These are phyloP conservation scores for Andrena cerasifolii DNA, from an alignment of 1,140 invertebrate species.

Conservation along the genomic window DNA sequence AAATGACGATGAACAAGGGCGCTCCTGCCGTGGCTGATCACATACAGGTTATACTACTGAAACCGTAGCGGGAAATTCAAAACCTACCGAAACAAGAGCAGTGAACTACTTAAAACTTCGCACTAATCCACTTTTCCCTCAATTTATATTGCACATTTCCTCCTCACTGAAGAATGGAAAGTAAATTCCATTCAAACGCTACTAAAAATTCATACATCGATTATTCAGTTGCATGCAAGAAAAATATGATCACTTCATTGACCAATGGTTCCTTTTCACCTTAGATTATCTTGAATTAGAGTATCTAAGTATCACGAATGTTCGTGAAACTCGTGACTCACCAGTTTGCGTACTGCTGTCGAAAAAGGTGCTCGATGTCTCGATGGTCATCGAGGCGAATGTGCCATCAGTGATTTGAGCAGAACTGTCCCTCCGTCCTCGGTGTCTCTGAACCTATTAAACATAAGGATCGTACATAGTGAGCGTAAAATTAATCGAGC, in stretches of 20 bases:
- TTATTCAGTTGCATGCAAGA: too few relatives aligned
- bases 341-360: conserved; percentile 96
- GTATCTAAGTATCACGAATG: not conserved
- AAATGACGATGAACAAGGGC: not conserved
- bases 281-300: too few relatives aligned
- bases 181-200: too few relatives aligned
- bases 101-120: too few relatives aligned
- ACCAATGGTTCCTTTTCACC: not conserved
- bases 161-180: too few relatives aligned
- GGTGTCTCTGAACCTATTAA: conserved; percentile 83
- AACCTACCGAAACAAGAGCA: not conserved
- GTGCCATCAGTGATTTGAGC: conserved; percentile 96
- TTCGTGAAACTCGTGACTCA: conserved; percentile 81
- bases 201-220: too few relatives aligned
- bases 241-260: too few relatives aligned
- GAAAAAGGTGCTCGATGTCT: conserved; percentile 95
- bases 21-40: not conserved
- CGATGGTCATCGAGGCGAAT: conserved; percentile 95
- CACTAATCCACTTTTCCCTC: too few relatives aligned
- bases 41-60: conserved; percentile 15
- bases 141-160: too few relatives aligned
- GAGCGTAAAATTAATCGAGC: not conserved
- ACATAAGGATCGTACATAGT: conserved; percentile 35
- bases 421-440: conserved; percentile 92
- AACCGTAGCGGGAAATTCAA: not conserved